Conservation (phyloP, 2,888 invertebrate genomes). For the Hetaerina titia region DNA sequence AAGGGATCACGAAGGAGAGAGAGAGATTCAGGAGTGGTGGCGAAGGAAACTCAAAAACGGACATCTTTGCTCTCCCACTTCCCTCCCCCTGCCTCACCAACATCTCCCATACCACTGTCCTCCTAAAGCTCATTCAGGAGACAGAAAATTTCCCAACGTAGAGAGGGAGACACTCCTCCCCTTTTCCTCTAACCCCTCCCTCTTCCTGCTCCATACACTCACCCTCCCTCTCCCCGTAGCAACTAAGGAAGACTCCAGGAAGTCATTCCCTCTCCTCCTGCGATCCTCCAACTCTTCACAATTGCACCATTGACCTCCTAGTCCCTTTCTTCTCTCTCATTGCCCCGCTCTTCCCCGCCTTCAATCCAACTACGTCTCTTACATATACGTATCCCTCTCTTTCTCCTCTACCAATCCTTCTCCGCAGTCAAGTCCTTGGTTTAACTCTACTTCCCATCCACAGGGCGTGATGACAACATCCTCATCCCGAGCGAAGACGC, state of each 20-base stretch:
- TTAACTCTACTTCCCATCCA: not conserved
- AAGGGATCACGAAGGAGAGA: not conserved
- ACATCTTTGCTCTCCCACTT: not conserved
- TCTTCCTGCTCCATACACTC: not conserved
- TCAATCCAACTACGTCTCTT: not conserved
- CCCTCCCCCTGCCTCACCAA: not conserved
- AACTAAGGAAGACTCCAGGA: not conserved
- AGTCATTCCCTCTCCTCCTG: not conserved
- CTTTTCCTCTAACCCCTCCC: not conserved
- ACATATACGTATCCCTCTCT: not conserved
- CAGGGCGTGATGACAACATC: not conserved
- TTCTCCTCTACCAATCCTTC: not conserved
- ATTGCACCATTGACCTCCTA: conserved; percentile 14
- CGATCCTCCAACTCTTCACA: not conserved
- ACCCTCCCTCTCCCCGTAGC: not conserved
- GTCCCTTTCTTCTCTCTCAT: not conserved
- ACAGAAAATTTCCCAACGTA: not conserved
- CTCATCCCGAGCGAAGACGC: not conserved
- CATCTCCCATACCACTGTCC: not conserved
- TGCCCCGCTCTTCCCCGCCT: not conserved
- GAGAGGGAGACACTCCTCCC: not conserved
- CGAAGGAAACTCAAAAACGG: not conserved
- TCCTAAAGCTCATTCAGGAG: not conserved
- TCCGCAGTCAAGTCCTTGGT: not conserved
- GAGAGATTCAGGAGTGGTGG: not conserved